A percentile compares a stretch with the other conserved stretches of the same genome.
Conservation (phyloP, 2,888 invertebrate species). For the Melanotus villosus region DNA sequence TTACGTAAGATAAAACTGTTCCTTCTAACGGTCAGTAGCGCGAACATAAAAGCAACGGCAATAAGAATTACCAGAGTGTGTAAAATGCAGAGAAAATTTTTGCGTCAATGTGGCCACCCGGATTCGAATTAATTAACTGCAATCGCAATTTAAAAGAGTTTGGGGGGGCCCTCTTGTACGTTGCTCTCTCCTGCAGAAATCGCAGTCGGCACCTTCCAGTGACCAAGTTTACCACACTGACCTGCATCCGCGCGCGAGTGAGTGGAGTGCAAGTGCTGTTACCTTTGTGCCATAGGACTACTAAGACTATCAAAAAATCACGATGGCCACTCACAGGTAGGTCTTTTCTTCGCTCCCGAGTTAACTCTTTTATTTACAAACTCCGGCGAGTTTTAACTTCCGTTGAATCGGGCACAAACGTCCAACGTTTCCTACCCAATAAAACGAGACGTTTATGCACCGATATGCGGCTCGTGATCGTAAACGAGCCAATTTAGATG, state of each 20-base stretch:
- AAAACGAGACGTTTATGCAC: too few species aligned
- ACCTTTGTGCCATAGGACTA: conserved; percentile 49
- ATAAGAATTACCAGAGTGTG: conserved; percentile 4
- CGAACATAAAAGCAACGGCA: conserved; percentile 7
- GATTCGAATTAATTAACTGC: conserved; percentile 27
- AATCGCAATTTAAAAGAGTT: conserved; percentile 20
- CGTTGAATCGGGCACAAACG: not conserved
- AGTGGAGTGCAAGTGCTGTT: conserved; percentile 45
- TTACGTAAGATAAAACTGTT: not conserved
- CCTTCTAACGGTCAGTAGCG: conserved; percentile 10
- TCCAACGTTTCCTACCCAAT: too few species aligned
- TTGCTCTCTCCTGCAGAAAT: conserved; percentile 35
- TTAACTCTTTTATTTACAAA: conserved; percentile 10
- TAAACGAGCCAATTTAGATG: too few species aligned
- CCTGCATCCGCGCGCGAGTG: conserved; percentile 46
- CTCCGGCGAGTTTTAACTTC: not conserved
- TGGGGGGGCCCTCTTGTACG: conserved; percentile 38
- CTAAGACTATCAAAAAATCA: conserved; percentile 15
- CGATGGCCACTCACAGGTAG: conserved; percentile 37
- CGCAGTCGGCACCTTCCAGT: conserved; percentile 41
- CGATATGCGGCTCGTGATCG: too few species aligned
- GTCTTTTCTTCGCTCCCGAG: not conserved
- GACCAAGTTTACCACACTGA: conserved; percentile 44
- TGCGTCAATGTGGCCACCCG: conserved; percentile 12
- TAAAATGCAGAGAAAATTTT: conserved; percentile 11